Base-by-base conservation (phyloP, 2,797 vertebrate genomes). In the Enteromius fasciolatus region DNA sequence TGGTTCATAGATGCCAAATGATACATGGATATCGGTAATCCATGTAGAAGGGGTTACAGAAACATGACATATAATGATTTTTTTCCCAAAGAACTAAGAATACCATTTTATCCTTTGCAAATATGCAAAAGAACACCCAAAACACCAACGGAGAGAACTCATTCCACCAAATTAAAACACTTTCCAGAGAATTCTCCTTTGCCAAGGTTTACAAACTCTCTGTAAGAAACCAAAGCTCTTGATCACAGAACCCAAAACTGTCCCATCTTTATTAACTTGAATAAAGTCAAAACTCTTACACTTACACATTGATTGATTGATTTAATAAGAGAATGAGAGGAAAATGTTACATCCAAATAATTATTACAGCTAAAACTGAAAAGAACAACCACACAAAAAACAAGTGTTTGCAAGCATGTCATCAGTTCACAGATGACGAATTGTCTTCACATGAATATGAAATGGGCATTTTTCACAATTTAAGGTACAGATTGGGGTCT, bases 371-470 rank as follows among this genome's bases (percentile, higher is more conserved):
- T 75, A 54, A 64, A 72, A 20, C 67, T 41, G 59, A 73, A 61
- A 73, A 80, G 66, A 33, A 39, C 61, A 18, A 63, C 36, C 50
- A 66, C 52, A 73, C 69, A 84, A 85, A 80, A 36, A 64, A 81
- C 72, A 76, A 72, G 57, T 25, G n/a, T 86, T 86, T 83, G 72
- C 85, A 88, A 88, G 82, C 85, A 88, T 86, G 85, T 61, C 76
- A 83, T 76, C 80, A 57, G 10, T 12, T 68, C 23, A 5, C 33
- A 0, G 8, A 50, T 36, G 12, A 44, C 61, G 15, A 33, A 31
- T 39, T 31, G 33, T 3, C 7, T 63, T 77, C 28, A 76, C 10
- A 33, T 41, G 23, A 23, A 28, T 36, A 52, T 33, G 18, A 18
- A 52, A 63, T 18, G 64, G 23, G 2, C 33, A 52, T 15, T 46